Evolutionary conservation across 92 coral and sea anemone species (phyloP).

Genomic region (Epizoanthus fatuus): DNA sequence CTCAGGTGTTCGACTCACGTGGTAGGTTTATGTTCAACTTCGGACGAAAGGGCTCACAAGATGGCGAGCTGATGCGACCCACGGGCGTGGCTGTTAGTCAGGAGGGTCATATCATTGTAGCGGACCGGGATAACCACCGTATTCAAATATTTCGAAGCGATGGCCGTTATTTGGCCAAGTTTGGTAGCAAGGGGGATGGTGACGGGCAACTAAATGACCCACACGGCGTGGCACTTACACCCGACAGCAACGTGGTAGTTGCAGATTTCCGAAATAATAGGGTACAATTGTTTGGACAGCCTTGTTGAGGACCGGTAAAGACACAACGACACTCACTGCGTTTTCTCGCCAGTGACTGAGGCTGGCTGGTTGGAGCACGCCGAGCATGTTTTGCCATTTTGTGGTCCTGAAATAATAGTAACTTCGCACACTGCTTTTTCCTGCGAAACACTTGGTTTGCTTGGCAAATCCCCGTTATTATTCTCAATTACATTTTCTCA

Average conservation of each 20-base stretch:
- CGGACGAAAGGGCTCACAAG: conserved; percentile 97
- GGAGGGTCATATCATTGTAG: conserved; percentile 96
- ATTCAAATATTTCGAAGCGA: conserved; percentile 95
- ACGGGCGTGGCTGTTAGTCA: conserved; percentile 99
- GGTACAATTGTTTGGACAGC: conserved; percentile 90
- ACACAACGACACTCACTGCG: background rate
- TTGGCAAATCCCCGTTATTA: background rate
- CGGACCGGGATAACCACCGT: conserved; percentile 98
- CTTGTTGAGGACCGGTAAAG: conserved; percentile 41
- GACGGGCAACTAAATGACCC: conserved; percentile 99
- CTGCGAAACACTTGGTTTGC: background rate
- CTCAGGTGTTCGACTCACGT: conserved; percentile 94
- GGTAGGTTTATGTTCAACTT: conserved; percentile 98
- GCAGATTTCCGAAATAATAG: conserved; percentile 98
- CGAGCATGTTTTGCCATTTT: background rate
- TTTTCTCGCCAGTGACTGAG: background rate
- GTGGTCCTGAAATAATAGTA: background rate
- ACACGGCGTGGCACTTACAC: conserved; percentile 96
- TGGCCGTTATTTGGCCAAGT: conserved; percentile 94
- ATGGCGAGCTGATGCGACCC: conserved; percentile 96
- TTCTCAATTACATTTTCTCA: background rate
- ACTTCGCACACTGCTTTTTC: background rate
- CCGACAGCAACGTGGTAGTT: conserved; percentile 92
- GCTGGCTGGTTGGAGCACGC: background rate
- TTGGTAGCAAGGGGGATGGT: conserved; percentile 99